phyloP scores from a whole-genome alignment of 2,797 vertebrate species.

The Etheostoma perlongum region DNA sequence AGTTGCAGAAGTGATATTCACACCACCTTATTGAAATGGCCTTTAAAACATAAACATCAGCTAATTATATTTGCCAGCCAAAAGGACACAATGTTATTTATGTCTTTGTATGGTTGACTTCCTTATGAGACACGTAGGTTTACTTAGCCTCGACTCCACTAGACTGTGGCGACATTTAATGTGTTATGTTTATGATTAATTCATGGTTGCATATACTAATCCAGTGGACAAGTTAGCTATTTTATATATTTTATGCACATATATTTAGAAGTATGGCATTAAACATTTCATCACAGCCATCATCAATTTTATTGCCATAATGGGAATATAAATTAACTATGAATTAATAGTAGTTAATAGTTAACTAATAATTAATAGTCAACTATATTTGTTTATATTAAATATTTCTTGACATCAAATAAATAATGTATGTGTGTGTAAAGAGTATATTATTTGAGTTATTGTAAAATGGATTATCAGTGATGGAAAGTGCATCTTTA shows the following conservation, averaged over 20 bases:
- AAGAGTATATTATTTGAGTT: background rate
- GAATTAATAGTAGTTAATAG: background rate
- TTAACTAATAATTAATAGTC: too few relatives aligned
- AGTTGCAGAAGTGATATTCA: constrained; percentile 58
- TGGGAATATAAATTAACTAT: constrained; percentile 9
- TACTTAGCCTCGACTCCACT: constrained; percentile 47
- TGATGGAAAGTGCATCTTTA: background rate
- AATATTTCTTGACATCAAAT: background rate
- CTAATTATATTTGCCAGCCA: constrained; percentile 77
- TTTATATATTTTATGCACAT: constrained; percentile 51
- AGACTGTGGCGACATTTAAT: constrained; percentile 74
- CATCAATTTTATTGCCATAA: constrained; percentile 5
- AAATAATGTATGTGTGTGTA: background rate
- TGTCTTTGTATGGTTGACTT: constrained; percentile 67
- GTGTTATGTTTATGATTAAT: constrained; percentile 73
- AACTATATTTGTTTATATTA: background rate
- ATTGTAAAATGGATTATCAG: constrained; percentile 1
- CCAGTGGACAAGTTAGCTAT: constrained; percentile 15
- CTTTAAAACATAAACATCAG: constrained; percentile 71
- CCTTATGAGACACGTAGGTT: constrained; percentile 51
- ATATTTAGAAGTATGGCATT: constrained; percentile 54
- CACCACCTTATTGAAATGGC: constrained; percentile 62
- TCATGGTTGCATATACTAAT: constrained; percentile 55
- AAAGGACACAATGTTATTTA: constrained; percentile 78
- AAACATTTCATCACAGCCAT: constrained; percentile 39